A percentile compares a stretch with the other conserved stretches of the same genome.
Conservation (phyloP, 2,888 invertebrate species). For the Noctua fimbriata region DNA sequence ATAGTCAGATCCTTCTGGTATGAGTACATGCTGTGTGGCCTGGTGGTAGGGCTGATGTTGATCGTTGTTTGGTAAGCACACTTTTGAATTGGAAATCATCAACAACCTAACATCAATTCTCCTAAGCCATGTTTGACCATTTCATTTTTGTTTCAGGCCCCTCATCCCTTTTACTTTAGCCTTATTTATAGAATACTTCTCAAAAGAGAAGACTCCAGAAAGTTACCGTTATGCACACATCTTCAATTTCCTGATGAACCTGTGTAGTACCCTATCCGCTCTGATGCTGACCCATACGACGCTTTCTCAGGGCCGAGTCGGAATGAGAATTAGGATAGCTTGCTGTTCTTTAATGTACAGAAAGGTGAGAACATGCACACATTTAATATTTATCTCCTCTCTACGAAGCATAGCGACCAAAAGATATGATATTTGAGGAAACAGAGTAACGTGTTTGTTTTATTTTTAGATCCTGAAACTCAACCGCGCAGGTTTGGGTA, state of each 20-base stretch:
- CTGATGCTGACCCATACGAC: conserved; percentile 92
- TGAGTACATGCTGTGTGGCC: conserved; percentile 86
- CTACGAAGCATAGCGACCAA: neutral
- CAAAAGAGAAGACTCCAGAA: conserved; percentile 86
- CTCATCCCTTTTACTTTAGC: conserved; percentile 91
- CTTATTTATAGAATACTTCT: conserved; percentile 91
- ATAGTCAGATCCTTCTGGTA: conserved; percentile 88
- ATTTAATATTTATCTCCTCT: neutral
- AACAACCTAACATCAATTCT: neutral
- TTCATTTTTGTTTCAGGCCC: conserved; percentile 67
- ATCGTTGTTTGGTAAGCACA: conserved; percentile 52
- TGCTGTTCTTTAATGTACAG: conserved; percentile 94
- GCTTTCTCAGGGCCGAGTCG: conserved; percentile 91
- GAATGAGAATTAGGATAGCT: conserved; percentile 94
- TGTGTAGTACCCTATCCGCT: conserved; percentile 89
- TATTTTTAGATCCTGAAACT: conserved; percentile 83
- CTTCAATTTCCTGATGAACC: conserved; percentile 91
- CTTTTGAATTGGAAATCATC: neutral
- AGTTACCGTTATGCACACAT: conserved; percentile 91
- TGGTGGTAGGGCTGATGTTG: conserved; percentile 73
- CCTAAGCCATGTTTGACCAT: neutral
- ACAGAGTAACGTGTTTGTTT: neutral
- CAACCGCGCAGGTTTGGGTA: conserved; percentile 90
- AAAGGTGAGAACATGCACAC: conserved; percentile 89
- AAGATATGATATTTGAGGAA: neutral